Evolutionary conservation across 2,113 vertebrate genomes (phyloP).

Genomic region (Ctenomys sociabilis): DNA sequence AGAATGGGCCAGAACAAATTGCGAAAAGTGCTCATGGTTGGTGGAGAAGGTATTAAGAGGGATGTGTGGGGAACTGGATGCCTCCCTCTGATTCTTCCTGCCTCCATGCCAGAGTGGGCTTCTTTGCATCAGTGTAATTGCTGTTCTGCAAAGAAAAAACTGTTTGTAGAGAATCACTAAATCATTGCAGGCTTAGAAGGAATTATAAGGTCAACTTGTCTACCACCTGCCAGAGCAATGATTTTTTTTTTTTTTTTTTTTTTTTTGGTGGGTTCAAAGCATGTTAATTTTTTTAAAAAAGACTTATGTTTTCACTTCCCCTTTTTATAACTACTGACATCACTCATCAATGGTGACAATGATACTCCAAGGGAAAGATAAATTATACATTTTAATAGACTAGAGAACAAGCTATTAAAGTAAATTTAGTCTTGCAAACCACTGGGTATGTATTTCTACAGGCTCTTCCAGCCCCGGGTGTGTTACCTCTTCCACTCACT

Average conservation of each 20-base stretch:
- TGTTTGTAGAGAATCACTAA: slow-evolving; percentile 50
- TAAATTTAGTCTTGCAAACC: slow-evolving; percentile 57
- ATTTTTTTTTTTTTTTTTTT: slow-evolving; percentile 1
- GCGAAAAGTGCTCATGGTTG: neutral
- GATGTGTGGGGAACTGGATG: neutral
- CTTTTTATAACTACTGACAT: neutral
- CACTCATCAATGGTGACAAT: slow-evolving; percentile 32
- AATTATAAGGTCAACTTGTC: slow-evolving; percentile 52
- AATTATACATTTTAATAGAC: slow-evolving; percentile 51
- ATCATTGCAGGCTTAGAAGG: slow-evolving; percentile 32
- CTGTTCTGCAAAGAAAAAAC: neutral
- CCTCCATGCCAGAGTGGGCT: neutral
- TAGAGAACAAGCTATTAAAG: slow-evolving; percentile 48
- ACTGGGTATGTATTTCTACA: slow-evolving; percentile 14
- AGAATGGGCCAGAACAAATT: neutral
- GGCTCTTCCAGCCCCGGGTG: slow-evolving; percentile 37
- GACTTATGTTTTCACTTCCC: neutral
- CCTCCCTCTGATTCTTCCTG: neutral
- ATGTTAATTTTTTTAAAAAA: slow-evolving; percentile 17
- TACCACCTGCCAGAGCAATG: slow-evolving; percentile 37
- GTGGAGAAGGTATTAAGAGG: neutral
- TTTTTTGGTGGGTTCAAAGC: slow-evolving; percentile 50
- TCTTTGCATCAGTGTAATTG: neutral
- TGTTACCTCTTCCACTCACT: slow-evolving; percentile 67
- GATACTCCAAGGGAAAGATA: neutral